These are phyloP conservation scores for Drosophila neoperkinsi DNA, from an alignment of 2,888 invertebrate species.

Conservation along the genomic window DNA sequence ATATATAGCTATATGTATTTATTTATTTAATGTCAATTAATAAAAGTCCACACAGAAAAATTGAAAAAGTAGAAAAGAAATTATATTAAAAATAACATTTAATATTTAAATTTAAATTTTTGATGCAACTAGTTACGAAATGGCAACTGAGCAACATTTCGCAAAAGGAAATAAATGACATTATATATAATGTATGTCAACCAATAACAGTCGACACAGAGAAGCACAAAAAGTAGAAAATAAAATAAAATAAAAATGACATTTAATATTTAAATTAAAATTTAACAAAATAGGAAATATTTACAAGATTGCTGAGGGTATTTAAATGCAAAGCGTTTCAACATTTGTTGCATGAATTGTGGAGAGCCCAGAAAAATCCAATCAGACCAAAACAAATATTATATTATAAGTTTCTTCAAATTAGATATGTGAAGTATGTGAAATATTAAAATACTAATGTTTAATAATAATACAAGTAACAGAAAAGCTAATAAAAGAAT, in stretches of 20 bases:
- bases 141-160: too few species aligned
- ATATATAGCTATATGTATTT: neutral
- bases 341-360: neutral
- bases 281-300: neutral
- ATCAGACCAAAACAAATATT: too few species aligned
- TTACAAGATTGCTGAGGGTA: neutral
- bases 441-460: too few species aligned
- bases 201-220: neutral
- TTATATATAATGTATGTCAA: neutral
- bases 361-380: neutral
- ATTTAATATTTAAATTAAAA: neutral
- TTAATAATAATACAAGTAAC: too few species aligned
- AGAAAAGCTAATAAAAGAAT: too few species aligned
- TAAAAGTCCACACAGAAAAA: neutral
- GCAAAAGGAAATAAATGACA: neutral
- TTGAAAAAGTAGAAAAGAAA: neutral
- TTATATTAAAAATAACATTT: neutral
- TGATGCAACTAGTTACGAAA: neutral
- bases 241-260: neutral
- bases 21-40: neutral
- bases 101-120: neutral
- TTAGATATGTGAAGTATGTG: too few species aligned
- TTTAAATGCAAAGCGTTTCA: neutral
- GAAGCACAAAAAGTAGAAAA: neutral
- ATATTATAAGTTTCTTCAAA: too few species aligned